phyloP scores from a whole-genome alignment of 2,797 vertebrate species.

The Enteromius trimaculatus region DNA sequence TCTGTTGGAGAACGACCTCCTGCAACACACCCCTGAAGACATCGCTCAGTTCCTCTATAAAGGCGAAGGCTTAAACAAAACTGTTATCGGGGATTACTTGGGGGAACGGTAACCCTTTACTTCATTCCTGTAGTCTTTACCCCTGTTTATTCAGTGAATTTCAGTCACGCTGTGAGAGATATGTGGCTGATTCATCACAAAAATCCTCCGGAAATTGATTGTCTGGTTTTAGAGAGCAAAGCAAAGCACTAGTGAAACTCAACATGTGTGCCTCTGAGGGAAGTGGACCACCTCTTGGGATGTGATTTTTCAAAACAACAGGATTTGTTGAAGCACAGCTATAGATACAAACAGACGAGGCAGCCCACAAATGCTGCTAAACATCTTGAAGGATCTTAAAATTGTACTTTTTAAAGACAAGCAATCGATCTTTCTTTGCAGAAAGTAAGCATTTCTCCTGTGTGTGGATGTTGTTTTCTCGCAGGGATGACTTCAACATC shows the following conservation, averaged over 20 bases:
- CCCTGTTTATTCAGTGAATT: slow-evolving; percentile 30
- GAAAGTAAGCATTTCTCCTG: slow-evolving; percentile 17
- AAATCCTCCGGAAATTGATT: slow-evolving; percentile 69
- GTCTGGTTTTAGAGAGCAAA: slow-evolving; percentile 68
- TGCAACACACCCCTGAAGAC: slow-evolving; percentile 88
- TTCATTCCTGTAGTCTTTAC: slow-evolving; percentile 15
- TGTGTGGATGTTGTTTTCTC: slow-evolving; percentile 3
- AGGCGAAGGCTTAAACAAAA: slow-evolving; percentile 93
- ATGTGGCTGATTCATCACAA: slow-evolving; percentile 49
- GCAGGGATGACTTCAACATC: slow-evolving; percentile 95
- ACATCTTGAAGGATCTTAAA: slow-evolving; percentile 10
- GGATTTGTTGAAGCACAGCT: slow-evolving; percentile 51
- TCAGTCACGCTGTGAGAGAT: slow-evolving; percentile 51
- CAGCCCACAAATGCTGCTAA: background rate
- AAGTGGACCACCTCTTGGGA: slow-evolving; percentile 54
- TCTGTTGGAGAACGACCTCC: slow-evolving; percentile 88
- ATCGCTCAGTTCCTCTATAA: slow-evolving; percentile 93
- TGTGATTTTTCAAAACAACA: slow-evolving; percentile 65
- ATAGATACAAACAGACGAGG: slow-evolving; percentile 27
- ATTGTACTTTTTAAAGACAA: background rate
- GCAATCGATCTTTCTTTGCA: background rate
- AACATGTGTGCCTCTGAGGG: slow-evolving; percentile 68
- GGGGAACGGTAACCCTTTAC: slow-evolving; percentile 76
- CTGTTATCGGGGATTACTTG: slow-evolving; percentile 92
- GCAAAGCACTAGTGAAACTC: slow-evolving; percentile 55